phyloP scores from a whole-genome alignment of 1,140 invertebrate genomes.

The Bradynema listronoti region DNA sequence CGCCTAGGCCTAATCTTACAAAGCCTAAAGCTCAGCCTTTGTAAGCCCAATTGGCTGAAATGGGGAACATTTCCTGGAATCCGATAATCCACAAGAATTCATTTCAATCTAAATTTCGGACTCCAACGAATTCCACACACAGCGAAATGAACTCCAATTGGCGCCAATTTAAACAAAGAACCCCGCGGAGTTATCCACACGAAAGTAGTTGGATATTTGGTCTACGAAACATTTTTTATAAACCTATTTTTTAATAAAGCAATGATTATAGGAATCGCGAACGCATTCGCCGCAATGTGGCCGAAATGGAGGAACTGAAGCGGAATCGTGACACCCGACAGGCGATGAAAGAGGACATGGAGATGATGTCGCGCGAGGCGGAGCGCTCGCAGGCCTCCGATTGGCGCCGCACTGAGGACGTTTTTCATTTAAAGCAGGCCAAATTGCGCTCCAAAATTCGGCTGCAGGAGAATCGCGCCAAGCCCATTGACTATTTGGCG shows the following conservation, averaged over 20 bases:
- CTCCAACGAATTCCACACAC: too few species aligned
- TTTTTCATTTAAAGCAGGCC: constrained; percentile 59
- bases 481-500: constrained; percentile 76
- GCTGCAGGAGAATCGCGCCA: constrained; percentile 85
- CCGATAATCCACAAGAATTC: too few species aligned
- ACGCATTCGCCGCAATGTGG: constrained; percentile 41
- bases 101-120: too few species aligned
- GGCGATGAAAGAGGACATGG: constrained; percentile 81
- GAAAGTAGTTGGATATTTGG: too few species aligned
- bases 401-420: constrained; percentile 83
- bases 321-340: constrained; percentile 83
- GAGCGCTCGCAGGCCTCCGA: constrained; percentile 87
- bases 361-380: constrained; percentile 75
- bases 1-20: too few species aligned
- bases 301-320: constrained; percentile 65
- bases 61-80: too few species aligned
- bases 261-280: constrained; percentile 36
- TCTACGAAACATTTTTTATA: too few species aligned
- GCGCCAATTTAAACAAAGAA: too few species aligned
- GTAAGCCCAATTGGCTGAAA: too few species aligned
- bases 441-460: constrained; percentile 75
- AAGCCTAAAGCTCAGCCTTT: too few species aligned
- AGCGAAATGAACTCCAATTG: too few species aligned
- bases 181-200: too few species aligned
- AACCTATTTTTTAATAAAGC: constrained; percentile 14